Conservation (phyloP, 2,797 vertebrate species). For the Heliangelus exortis region DNA sequence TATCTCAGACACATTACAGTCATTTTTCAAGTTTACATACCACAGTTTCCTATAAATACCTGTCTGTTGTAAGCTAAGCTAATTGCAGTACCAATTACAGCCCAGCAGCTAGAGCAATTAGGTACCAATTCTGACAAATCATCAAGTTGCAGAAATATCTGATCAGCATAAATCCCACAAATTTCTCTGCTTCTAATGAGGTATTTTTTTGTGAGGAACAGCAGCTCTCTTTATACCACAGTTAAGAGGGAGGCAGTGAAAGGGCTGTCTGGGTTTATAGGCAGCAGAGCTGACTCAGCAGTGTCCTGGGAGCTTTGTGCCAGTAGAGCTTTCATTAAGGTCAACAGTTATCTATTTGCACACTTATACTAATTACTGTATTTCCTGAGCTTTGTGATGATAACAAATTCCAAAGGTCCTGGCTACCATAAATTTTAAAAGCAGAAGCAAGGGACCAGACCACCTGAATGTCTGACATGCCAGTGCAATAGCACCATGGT, state of each 20-base stretch:
- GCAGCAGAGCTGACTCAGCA: slow-evolving; percentile 25
- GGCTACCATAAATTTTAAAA: not conserved
- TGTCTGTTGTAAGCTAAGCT: slow-evolving; percentile 57
- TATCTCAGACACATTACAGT: slow-evolving; percentile 20
- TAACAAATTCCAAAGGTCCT: not conserved
- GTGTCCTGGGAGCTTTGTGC: not conserved
- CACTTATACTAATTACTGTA: not conserved
- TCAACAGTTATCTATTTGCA: not conserved
- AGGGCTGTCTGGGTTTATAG: not conserved
- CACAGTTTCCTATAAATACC: slow-evolving; percentile 10
- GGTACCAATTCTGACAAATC: slow-evolving; percentile 50
- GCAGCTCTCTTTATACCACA: slow-evolving; percentile 1
- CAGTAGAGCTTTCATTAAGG: not conserved
- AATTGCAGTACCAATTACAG: slow-evolving; percentile 64
- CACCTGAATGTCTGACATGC: not conserved
- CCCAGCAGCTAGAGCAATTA: slow-evolving; percentile 33
- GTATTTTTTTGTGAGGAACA: slow-evolving; percentile 33
- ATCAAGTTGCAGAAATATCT: slow-evolving; percentile 25
- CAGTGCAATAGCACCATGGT: not conserved
- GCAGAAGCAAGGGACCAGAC: not conserved
- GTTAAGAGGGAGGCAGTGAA: slow-evolving; percentile 3
- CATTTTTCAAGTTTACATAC: slow-evolving; percentile 44
- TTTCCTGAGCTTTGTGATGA: not conserved
- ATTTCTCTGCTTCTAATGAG: slow-evolving; percentile 19
- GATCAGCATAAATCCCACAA: not conserved